Conservation (phyloP, 2,113 vertebrate genomes). For the Donacobius atricapilla region DNA sequence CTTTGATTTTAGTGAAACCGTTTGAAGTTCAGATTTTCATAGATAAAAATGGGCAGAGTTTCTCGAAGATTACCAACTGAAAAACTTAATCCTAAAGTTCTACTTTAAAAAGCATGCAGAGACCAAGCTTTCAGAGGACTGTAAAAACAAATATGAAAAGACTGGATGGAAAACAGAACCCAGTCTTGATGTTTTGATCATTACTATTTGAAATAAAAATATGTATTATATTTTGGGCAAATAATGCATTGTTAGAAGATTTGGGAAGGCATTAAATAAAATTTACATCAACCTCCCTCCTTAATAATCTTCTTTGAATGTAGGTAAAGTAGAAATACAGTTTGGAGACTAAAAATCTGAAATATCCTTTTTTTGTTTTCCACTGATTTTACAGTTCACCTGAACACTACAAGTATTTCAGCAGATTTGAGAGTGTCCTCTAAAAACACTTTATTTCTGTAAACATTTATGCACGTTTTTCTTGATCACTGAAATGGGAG, state of each 20-base stretch:
- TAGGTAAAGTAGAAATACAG: not conserved
- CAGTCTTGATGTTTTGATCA: not conserved
- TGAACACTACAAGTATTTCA: not conserved
- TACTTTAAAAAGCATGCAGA: not conserved
- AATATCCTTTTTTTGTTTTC: not conserved
- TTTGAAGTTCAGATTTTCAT: not conserved
- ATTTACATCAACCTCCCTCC: not conserved
- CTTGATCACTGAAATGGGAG: not conserved
- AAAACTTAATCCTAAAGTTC: not conserved
- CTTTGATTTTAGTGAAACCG: not conserved
- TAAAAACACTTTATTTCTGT: not conserved
- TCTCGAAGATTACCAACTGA: not conserved
- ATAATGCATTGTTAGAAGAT: not conserved
- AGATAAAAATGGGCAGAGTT: not conserved
- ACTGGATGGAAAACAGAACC: not conserved
- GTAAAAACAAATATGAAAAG: not conserved
- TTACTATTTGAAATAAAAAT: not conserved
- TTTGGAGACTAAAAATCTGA: not conserved
- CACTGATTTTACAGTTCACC: not conserved
- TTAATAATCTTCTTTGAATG: not conserved
- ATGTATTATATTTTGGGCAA: not conserved
- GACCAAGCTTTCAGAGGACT: not conserved
- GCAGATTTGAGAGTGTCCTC: not conserved
- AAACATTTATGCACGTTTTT: not conserved
- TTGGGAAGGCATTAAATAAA: not conserved